Evolutionary conservation across 1,140 invertebrate species (phyloP), one percentile per base, ranked within the genome.

Genomic region (Hypothenemus hampei): DNA sequence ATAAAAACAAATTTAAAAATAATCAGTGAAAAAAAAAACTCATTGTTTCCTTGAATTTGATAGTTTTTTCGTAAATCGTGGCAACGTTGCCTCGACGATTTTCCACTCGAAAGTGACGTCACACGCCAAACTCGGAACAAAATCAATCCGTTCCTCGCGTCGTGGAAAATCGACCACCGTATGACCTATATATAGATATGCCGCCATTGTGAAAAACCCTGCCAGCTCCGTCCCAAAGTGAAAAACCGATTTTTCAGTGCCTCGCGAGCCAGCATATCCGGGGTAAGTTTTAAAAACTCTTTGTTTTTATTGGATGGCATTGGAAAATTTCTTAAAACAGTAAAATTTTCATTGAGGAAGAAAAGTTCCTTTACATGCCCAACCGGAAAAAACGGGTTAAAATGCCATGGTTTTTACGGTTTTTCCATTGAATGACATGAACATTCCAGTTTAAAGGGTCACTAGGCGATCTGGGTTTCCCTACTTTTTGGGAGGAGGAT

Each of bases 171-270:
- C 48, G 55, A 57, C 48, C 47, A 50, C 40, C 6, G 15, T 36
- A 45, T 57, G 55, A 57, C 55, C 55, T 57, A 57, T 57, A 57
- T 57, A 57, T 57, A 57, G 55, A 35, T 18, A 57, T 57, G 55
- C 55, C 46, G 55, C 55, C 55, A 57, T 57, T 57, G 55, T 57
- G 48, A 51, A 57, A 51, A 57, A 21, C 40, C 39, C 41, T 20
- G 21, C 35, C 39, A 46, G 49, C 55, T 47, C 46, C 50, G 46
- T 47, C 43, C 46, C 10, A 37, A 33, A 22, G 49, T 21, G 49
- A 52, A 52, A 44, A 52, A 52, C 5, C 20, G 10, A 35, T 15
- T 52, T 52, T 52, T 44, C 46, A 11, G 39, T 43, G 39, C 20
- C 39, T 26, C 16, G 15, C 7, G 18, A 29, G 18, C 35, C 7